Conservation (phyloP, 2,888 invertebrate species). For the Dasypogon diadema region DNA sequence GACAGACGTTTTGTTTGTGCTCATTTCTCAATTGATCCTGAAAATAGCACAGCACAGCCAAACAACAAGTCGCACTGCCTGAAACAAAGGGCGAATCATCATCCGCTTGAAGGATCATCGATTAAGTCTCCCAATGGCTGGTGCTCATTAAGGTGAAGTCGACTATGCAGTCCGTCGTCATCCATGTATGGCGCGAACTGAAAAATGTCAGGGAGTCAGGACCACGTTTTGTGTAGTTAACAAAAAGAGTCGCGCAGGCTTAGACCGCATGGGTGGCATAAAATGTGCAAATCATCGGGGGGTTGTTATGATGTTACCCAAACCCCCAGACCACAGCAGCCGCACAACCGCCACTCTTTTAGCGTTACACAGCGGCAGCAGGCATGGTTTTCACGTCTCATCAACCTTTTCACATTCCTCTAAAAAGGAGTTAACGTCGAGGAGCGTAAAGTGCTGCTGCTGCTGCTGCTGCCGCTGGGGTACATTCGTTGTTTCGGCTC, state of each 20-base stretch:
- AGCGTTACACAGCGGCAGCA: conserved; percentile 23
- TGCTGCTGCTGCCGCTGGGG: too few species aligned
- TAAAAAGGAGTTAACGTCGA: conserved; percentile 2
- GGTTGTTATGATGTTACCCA: conserved; percentile 44
- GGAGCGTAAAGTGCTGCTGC: not conserved
- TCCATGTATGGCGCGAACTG: conserved; percentile 52
- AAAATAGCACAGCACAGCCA: not conserved
- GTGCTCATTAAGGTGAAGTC: conserved; percentile 19
- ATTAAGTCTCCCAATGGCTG: not conserved
- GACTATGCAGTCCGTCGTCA: too few species aligned
- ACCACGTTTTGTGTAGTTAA: not conserved
- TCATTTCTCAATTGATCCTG: conserved; percentile 27
- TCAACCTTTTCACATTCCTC: conserved; percentile 35
- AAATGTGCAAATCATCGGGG: conserved; percentile 56
- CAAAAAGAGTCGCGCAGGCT: conserved; percentile 14
- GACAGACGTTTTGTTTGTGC: conserved; percentile 34
- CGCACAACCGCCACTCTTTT: not conserved
- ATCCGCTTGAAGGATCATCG: conserved; percentile 34
- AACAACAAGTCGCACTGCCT: not conserved
- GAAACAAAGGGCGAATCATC: conserved; percentile 35
- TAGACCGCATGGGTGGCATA: conserved; percentile 55
- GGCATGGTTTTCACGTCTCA: conserved; percentile 51
- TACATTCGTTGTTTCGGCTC: conserved; percentile 10
- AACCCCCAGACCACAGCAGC: conserved; percentile 18
- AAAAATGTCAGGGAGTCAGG: conserved; percentile 48